A percentile compares a stretch with the other conserved stretches of the same genome.
Conservation (phyloP, 2,797 vertebrate species). For the Coilia nasus region DNA sequence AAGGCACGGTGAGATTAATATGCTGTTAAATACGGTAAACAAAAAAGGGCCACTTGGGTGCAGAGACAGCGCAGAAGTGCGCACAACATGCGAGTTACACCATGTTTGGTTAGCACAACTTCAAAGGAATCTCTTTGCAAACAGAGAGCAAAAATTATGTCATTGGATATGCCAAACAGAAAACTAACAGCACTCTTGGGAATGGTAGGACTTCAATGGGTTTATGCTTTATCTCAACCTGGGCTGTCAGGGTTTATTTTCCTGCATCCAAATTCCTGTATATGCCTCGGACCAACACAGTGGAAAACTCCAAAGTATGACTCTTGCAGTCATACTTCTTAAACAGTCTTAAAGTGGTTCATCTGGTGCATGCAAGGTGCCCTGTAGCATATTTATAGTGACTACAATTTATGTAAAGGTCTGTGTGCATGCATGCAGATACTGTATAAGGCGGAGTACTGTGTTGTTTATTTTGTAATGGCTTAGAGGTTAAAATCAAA, state of each 20-base stretch:
- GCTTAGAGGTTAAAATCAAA: not conserved
- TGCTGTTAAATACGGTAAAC: not conserved
- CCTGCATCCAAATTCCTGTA: not conserved
- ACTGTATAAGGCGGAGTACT: not conserved
- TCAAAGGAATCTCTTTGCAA: constrained; percentile 2
- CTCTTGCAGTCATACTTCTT: no score
- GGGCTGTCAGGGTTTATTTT: not conserved
- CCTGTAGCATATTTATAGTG: no score
- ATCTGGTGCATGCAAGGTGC: no score
- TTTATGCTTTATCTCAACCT: not conserved
- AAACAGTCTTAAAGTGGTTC: no score
- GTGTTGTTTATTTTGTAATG: not conserved
- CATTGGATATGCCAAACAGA: not conserved
- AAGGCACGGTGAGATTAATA: not conserved
- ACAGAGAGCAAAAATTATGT: not conserved
- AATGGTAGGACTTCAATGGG: not conserved
- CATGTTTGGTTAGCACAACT: not conserved
- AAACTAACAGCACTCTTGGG: not conserved
- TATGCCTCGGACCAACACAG: no score
- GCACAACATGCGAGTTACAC: not conserved
- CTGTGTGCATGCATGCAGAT: not conserved
- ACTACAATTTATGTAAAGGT: not conserved
- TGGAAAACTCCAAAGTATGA: no score
- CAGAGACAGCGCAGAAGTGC: not conserved
- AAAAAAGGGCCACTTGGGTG: not conserved